These are phyloP conservation scores for Diabrotica virgifera DNA, from an alignment of 1,140 invertebrate species.

Conservation along the genomic window DNA sequence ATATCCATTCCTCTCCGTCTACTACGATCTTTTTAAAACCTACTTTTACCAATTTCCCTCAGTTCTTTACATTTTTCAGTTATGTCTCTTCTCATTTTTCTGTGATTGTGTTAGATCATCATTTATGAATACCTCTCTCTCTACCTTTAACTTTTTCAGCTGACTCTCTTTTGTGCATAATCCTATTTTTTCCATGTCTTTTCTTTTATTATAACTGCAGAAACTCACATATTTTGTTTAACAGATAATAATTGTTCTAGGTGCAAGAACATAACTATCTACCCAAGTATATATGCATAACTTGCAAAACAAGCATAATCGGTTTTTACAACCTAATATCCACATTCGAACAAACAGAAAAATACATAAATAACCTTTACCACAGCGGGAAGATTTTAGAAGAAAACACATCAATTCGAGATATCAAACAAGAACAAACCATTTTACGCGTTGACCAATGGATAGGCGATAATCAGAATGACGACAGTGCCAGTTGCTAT, in stretches of 20 bases:
- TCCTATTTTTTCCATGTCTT: too few species aligned
- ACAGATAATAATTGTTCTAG: slow-evolving; percentile 16
- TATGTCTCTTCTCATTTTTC: too few species aligned
- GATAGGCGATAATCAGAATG: not conserved
- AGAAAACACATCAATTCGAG: not conserved
- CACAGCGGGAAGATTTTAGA: not conserved
- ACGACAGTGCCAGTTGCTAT: not conserved
- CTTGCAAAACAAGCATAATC: slow-evolving; percentile 28
- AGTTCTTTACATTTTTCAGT: too few species aligned
- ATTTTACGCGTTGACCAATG: not conserved
- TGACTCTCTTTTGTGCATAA: too few species aligned
- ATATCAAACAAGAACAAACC: not conserved
- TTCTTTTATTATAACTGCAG: not conserved
- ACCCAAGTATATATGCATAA: slow-evolving; percentile 33
- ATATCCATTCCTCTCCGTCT: too few species aligned
- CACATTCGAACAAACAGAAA: slow-evolving; percentile 31
- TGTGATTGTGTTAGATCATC: too few species aligned
- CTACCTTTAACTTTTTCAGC: too few species aligned
- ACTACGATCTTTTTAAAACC: too few species aligned
- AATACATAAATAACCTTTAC: slow-evolving; percentile 26
- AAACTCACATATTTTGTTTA: not conserved
- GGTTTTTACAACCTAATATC: slow-evolving; percentile 37
- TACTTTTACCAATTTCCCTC: too few species aligned
- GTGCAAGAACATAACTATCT: slow-evolving; percentile 31
- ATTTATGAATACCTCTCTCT: too few species aligned